Percentiles rank a stretch among this genome's conserved stretches.
Conservation (phyloP, 2,113 vertebrate species). For the Notothenia rossii region DNA sequence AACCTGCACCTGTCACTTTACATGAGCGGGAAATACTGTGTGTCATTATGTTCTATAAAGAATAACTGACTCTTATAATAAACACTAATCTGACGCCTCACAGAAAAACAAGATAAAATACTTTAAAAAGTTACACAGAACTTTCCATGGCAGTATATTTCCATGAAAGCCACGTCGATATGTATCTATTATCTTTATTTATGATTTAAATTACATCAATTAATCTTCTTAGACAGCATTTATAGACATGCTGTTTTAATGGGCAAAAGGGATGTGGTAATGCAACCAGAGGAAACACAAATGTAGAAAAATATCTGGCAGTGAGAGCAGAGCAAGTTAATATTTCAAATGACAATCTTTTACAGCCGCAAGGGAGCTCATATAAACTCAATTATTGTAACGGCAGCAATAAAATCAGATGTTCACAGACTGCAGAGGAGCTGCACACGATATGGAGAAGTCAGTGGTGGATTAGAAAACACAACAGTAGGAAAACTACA, state of each 20-base stretch:
- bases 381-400: constrained; percentile 57
- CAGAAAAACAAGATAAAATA: no score
- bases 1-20: constrained; percentile 16
- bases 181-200: constrained; percentile 8
- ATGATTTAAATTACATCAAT: background rate
- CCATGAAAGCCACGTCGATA: constrained; percentile 8
- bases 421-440: constrained; percentile 29
- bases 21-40: background rate
- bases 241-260: background rate
- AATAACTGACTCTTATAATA: background rate
- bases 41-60: constrained; percentile 8
- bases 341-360: constrained; percentile 55
- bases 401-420: constrained; percentile 46
- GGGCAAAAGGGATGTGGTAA: constrained; percentile 1
- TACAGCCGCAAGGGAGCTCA: constrained; percentile 53
- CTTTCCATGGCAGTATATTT: background rate
- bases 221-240: background rate
- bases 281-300: constrained; percentile 28
- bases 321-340: constrained; percentile 39
- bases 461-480: constrained; percentile 29
- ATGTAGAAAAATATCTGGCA: constrained; percentile 42
- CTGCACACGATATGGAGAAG: constrained; percentile 12
- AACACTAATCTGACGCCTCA: no score
- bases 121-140: background rate
- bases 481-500: constrained; percentile 21